Percentiles rank a stretch among this genome's conserved stretches.
These are phyloP conservation scores for Halyomorpha halys DNA, from an alignment of 1,140 invertebrate species.

Conservation along the genomic window DNA sequence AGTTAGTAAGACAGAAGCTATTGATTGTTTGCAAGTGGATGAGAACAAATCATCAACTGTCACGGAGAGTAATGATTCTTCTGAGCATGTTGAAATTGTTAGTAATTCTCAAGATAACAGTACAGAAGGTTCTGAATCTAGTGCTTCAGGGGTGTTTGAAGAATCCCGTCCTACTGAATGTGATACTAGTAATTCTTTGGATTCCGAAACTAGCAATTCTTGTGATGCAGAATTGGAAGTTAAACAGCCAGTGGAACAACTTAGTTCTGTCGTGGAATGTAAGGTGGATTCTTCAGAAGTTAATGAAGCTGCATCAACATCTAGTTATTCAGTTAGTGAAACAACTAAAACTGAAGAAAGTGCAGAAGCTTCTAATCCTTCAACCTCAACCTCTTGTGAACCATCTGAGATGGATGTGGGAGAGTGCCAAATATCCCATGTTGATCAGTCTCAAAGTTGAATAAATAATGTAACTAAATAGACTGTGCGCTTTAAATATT, in stretches of 20 bases:
- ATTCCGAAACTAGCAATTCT: constrained; percentile 14
- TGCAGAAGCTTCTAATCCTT: background rate
- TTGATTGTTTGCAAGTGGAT: background rate
- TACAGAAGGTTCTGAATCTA: constrained; percentile 4
- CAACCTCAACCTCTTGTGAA: background rate
- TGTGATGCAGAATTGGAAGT: constrained; percentile 11
- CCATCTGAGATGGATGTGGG: constrained; percentile 19
- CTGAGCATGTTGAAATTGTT: background rate
- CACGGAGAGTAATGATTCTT: background rate
- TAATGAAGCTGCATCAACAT: constrained; percentile 4
- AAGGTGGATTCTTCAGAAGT: background rate
- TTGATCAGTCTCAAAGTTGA: constrained; percentile 6
- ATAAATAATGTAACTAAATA: too few species aligned
- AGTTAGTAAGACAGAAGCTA: background rate
- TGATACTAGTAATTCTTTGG: constrained; percentile 19
- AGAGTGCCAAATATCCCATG: constrained; percentile 16
- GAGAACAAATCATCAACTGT: background rate
- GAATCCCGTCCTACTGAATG: constrained; percentile 4
- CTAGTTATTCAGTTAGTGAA: background rate
- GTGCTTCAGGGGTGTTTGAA: background rate
- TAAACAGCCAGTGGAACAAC: background rate
- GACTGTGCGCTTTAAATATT: background rate
- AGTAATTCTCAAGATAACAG: constrained; percentile 1
- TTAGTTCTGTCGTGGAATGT: background rate
- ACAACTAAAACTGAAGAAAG: constrained; percentile 1